phyloP scores from a whole-genome alignment of 1,140 invertebrate genomes.

The Drosophila murphyi region DNA sequence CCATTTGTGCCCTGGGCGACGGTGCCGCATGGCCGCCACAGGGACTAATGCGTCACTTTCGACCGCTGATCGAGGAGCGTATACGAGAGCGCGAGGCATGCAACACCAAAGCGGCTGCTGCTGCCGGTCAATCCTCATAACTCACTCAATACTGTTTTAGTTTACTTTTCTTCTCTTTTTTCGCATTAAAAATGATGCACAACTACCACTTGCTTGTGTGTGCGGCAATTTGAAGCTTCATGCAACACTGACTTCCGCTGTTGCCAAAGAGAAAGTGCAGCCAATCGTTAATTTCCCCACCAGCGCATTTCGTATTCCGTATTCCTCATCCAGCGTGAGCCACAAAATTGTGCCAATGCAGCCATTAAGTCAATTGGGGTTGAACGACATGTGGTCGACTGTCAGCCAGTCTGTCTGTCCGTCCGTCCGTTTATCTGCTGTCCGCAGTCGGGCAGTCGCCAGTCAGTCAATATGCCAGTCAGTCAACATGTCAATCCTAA shows the following conservation, averaged over 20 bases:
- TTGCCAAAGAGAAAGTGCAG: constrained; percentile 71
- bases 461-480: not conserved
- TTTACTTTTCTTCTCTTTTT: too few species aligned
- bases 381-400: constrained; percentile 48
- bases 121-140: not conserved
- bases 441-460: not conserved
- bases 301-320: not conserved
- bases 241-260: constrained; percentile 59
- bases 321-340: constrained; percentile 28
- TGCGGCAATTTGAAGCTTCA: constrained; percentile 33
- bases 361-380: constrained; percentile 66
- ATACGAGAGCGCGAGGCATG: constrained; percentile 44
- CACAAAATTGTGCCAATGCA: constrained; percentile 62
- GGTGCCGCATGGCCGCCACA: constrained; percentile 75
- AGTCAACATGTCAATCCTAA: too few species aligned
- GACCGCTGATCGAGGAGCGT: constrained; percentile 64
- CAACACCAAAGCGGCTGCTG: constrained; percentile 21
- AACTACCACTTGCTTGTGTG: not conserved
- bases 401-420: not conserved
- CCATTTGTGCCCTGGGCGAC: constrained; percentile 72
- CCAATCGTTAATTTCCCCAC: constrained; percentile 62
- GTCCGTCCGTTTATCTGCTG: not conserved
- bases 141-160: not conserved
- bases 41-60: constrained; percentile 74
- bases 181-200: too few species aligned